Evolutionary conservation across 2,888 invertebrate genomes (phyloP).

Genomic region (Brachypalpus laphriformis): DNA sequence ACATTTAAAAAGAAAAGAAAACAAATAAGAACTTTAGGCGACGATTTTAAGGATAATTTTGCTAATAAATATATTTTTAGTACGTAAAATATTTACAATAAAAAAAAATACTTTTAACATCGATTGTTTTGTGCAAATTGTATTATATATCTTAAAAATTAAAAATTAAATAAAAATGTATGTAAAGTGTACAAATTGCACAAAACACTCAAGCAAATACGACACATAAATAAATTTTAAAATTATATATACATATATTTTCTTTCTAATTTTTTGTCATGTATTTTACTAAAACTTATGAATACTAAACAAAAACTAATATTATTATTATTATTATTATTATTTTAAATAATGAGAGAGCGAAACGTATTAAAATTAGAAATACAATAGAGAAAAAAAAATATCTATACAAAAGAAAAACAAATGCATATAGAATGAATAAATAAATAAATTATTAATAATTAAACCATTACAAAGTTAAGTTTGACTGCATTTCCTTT

Average conservation of each 20-base stretch:
- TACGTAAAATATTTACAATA: conserved; percentile 26
- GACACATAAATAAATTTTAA: conserved; percentile 18
- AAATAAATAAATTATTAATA: conserved; percentile 44
- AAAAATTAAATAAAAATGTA: not conserved
- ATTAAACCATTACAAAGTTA: conserved; percentile 61
- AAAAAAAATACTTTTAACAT: conserved; percentile 44
- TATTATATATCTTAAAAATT: conserved; percentile 19
- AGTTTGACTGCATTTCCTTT: conserved; percentile 73
- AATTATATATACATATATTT: not conserved
- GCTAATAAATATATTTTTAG: conserved; percentile 64
- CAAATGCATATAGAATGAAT: conserved; percentile 47
- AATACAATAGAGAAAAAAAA: not conserved
- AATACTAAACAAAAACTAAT: not conserved
- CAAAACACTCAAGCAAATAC: conserved; percentile 46
- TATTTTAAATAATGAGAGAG: conserved; percentile 24
- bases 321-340: not conserved
- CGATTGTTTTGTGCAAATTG: conserved; percentile 70
- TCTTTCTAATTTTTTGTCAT: conserved; percentile 35
- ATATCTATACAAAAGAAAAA: conserved; percentile 25
- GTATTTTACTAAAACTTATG: conserved; percentile 36
- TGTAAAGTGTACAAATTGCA: conserved; percentile 57
- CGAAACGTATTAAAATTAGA: conserved; percentile 39
- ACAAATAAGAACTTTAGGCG: conserved; percentile 34
- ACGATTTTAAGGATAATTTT: conserved; percentile 66
- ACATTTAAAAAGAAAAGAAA: conserved; percentile 16